Percentiles rank a stretch among this genome's conserved stretches.
These are phyloP conservation scores for Atrina japonica DNA, from an alignment of 2,888 invertebrate genomes.

Conservation along the genomic window DNA sequence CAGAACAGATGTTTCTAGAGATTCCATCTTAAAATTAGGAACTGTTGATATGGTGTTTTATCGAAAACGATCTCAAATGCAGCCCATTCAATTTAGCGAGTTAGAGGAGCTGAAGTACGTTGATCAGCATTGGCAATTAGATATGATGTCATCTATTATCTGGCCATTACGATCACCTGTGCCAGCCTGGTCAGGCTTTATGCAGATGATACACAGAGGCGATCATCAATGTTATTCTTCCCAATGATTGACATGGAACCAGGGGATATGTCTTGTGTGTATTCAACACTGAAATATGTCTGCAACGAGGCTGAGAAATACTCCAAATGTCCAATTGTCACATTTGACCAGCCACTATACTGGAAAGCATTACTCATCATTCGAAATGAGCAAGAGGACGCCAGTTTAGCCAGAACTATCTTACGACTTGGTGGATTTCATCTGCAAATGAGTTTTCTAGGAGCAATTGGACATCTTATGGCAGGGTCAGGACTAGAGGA, in stretches of 20 bases:
- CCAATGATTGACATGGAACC: conserved; percentile 61
- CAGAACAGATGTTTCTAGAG: conserved; percentile 2
- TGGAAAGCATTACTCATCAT: conserved; percentile 46
- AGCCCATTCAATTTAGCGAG: background rate
- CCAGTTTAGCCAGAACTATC: conserved; percentile 18
- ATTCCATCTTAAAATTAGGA: conserved; percentile 18
- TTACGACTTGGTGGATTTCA: conserved; percentile 55
- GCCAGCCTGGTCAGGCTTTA: conserved; percentile 29
- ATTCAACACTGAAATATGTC: conserved; percentile 50
- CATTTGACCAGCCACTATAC: conserved; percentile 59
- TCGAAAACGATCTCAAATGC: background rate
- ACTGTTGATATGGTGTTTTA: background rate
- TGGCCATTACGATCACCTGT: conserved; percentile 8
- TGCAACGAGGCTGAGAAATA: background rate
- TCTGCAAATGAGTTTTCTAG: conserved; percentile 60
- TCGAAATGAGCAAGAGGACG: background rate
- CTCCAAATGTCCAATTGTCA: conserved; percentile 41
- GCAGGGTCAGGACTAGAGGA: conserved; percentile 57
- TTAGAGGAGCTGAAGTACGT: background rate
- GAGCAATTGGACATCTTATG: conserved; percentile 56
- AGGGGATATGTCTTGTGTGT: conserved; percentile 52
- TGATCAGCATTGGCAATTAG: no score
- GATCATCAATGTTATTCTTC: conserved; percentile 19
- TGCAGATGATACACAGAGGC: conserved; percentile 18
- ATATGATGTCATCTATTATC: no score